Conservation (phyloP, 2,888 invertebrate species). For the Rhyacophila evoluta region DNA sequence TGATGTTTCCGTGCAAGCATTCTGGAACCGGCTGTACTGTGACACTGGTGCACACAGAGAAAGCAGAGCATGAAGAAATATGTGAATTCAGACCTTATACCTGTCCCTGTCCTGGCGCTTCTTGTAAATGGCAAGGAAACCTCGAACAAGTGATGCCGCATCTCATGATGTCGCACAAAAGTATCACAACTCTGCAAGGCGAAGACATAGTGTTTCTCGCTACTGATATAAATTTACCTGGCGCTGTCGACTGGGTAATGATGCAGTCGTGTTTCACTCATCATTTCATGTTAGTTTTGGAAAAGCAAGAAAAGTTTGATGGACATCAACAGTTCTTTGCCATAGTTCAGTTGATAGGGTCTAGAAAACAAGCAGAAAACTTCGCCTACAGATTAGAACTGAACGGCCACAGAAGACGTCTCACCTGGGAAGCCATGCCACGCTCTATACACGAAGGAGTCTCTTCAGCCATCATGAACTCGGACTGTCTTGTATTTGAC, state of each 20-base stretch:
- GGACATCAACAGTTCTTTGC: constrained; percentile 97
- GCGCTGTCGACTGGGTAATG: constrained; percentile 99
- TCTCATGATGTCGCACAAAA: constrained; percentile 96
- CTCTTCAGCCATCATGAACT: constrained; percentile 95
- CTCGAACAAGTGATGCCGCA: constrained; percentile 99
- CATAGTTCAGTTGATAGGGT: constrained; percentile 98
- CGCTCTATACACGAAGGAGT: constrained; percentile 99
- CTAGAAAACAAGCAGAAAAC: constrained; percentile 98
- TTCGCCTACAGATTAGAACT: constrained; percentile 98
- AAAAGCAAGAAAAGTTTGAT: constrained; percentile 98
- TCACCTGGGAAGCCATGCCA: constrained; percentile 99
- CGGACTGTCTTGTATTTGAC: constrained; percentile 99
- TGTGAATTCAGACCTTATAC: constrained; percentile 99
- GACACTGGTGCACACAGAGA: constrained; percentile 95
- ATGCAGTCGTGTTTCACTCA: constrained; percentile 99
- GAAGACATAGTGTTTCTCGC: constrained; percentile 99
- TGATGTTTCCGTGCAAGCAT: constrained; percentile 99
- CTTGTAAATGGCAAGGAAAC: constrained; percentile 99
- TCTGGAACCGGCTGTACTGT: constrained; percentile 94
- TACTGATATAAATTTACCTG: constrained; percentile 98
- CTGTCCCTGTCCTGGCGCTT: constrained; percentile 99
- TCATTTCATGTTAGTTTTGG: constrained; percentile 99
- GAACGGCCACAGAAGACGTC: constrained; percentile 92
- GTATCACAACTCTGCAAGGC: constrained; percentile 97
- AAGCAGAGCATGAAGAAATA: constrained; percentile 97